A percentile compares a stretch with the other conserved stretches of the same genome.
Conservation (phyloP, 2,797 vertebrate genomes). For the Pseudochirops corinnae region DNA sequence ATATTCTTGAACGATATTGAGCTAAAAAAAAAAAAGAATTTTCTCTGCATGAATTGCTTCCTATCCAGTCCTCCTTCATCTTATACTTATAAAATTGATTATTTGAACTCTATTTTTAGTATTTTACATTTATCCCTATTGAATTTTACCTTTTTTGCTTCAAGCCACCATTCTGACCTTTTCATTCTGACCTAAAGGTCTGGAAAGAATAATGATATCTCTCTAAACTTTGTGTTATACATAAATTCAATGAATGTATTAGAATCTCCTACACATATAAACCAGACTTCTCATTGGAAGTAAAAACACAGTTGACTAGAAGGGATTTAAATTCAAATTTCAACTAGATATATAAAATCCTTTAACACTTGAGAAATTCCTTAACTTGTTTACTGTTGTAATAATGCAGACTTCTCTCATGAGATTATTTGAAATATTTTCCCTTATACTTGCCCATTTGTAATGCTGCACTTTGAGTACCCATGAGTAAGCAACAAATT, state of each 20-base stretch:
- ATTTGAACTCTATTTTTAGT: background rate
- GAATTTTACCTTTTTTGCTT: background rate
- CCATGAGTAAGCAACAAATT: constrained; percentile 5
- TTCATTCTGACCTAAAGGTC: background rate
- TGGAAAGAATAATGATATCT: background rate
- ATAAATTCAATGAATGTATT: background rate
- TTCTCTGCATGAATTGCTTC: background rate
- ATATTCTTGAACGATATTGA: background rate
- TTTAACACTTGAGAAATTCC: constrained; percentile 54
- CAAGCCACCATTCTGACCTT: background rate
- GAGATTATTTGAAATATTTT: constrained; percentile 44
- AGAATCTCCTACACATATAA: background rate
- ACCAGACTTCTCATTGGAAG: constrained; percentile 5
- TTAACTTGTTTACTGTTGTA: constrained; percentile 57
- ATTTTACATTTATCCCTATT: background rate
- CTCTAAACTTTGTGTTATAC: background rate
- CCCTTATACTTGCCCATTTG: background rate
- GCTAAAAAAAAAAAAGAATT: background rate
- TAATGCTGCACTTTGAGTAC: constrained; percentile 46
- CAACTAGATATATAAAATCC: constrained; percentile 44
- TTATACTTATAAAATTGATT: background rate
- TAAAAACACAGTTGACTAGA: constrained; percentile 20
- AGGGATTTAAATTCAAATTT: constrained; percentile 39
- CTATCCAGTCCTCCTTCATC: background rate
- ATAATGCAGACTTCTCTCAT: constrained; percentile 36